Conservation (phyloP, 2,797 vertebrate species). For the Xiphorhynchus erythropygius region DNA sequence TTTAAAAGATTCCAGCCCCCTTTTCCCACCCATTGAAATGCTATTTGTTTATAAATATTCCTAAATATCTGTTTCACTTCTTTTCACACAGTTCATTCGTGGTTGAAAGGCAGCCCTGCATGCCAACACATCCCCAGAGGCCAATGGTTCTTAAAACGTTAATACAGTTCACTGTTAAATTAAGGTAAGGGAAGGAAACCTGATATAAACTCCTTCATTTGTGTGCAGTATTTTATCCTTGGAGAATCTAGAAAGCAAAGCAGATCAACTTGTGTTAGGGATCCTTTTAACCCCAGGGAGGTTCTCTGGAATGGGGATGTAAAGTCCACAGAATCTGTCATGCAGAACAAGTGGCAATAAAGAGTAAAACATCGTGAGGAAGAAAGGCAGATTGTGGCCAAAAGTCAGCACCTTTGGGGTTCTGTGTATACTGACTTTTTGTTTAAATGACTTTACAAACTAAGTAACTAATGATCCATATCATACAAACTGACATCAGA, state of each 20-base stretch:
- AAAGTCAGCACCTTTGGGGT: background rate
- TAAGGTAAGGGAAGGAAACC: constrained; percentile 82
- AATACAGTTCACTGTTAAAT: constrained; percentile 96
- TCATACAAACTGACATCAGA: background rate
- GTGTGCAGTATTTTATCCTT: background rate
- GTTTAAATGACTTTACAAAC: background rate
- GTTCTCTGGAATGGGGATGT: background rate
- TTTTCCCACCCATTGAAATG: background rate
- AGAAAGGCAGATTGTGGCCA: background rate
- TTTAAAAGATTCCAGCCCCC: background rate
- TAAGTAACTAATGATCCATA: background rate
- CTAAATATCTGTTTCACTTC: constrained; percentile 11
- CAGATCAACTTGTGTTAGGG: background rate
- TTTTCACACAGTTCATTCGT: constrained; percentile 87
- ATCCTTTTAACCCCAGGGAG: background rate
- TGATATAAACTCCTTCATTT: background rate
- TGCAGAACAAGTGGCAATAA: background rate
- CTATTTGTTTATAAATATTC: background rate
- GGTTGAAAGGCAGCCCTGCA: constrained; percentile 96
- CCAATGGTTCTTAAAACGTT: constrained; percentile 95
- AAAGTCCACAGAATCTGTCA: background rate
- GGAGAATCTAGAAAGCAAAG: background rate
- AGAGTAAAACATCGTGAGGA: background rate
- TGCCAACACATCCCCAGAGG: constrained; percentile 95
- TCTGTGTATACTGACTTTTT: background rate